Conservation (phyloP, 2,797 vertebrate genomes). For the Chiroxiphia lanceolata region DNA sequence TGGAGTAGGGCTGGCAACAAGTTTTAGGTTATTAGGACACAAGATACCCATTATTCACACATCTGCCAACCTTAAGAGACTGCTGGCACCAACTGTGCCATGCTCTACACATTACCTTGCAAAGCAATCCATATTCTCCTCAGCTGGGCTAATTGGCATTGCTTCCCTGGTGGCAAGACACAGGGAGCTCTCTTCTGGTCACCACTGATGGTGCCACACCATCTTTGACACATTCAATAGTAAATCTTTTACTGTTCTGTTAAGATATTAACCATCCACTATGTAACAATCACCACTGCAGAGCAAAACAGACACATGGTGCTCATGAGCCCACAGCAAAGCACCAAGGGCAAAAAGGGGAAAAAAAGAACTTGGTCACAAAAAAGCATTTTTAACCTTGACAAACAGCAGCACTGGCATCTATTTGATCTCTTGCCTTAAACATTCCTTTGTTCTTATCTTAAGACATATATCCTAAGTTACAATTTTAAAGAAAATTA, state of each 20-base stretch:
- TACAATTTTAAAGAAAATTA: neutral
- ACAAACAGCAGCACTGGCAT: neutral
- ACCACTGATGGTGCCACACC: neutral
- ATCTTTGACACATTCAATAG: neutral
- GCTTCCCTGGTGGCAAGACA: neutral
- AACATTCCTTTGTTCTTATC: neutral
- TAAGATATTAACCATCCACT: neutral
- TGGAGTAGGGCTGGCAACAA: neutral
- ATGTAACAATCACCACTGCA: neutral
- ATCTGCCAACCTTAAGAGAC: rapidly evolving
- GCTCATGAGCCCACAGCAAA: neutral
- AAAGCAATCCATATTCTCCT: neutral
- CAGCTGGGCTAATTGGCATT: neutral
- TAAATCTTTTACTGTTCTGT: neutral
- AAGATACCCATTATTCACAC: neutral
- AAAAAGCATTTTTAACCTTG: neutral
- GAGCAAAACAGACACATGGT: neutral
- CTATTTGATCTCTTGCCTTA: neutral
- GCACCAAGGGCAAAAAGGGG: neutral
- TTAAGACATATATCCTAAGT: neutral
- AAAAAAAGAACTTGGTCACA: neutral
- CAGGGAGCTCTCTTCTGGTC: neutral
- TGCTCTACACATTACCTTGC: rapidly evolving
- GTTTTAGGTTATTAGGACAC: neutral
- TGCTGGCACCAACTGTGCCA: neutral